Base-by-base conservation (phyloP, 2,113 vertebrate species). In the Ploceus nigricollis region DNA sequence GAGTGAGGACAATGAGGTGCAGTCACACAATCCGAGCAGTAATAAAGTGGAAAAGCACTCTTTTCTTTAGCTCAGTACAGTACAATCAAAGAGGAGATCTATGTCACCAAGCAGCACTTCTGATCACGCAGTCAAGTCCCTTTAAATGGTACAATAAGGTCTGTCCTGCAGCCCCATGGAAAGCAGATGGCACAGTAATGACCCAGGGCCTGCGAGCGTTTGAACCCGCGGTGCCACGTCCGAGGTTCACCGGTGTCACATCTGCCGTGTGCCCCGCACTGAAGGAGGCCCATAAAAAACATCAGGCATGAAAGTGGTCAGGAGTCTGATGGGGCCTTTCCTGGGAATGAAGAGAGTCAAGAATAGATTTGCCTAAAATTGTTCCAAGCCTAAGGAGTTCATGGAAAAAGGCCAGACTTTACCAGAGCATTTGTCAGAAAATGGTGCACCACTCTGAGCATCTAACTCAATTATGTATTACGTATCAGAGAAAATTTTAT, bases 1-100 rank as follows among this genome's bases (percentile, higher is more conserved):
- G 87, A 20, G 7, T 18, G 47, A 3, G 3, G 60, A 42, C 23
- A 85, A 44, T 1, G 7, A 35, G 15, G 23, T 3, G 24, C 57
- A 18, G 64, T 5, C n/a, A 14, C 13, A 4, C 7, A 24, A 39
- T 2, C 10, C 0, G 1, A 53, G 39, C 20, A 51, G 31, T 10
- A 83, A 39, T 7, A 14, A 78, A 60, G 28, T 5, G 14, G 40
- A 35, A 71, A 80, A 75, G 2, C 39, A 7, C 33, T 13, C 22
- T 54, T 73, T 64, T 14, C 57, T 69, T 86, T 28, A 60, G 27
- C 58, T 82, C 76, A 68, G 31, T 22, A 17, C 39, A 82, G 31
- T 5, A 19, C 2, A 42, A 35, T 57, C 45, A 50, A 50, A 77
- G 39, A 33, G 54, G 51, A 87, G 37, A 20, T 9, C 0, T 1